phyloP scores from a whole-genome alignment of 1,140 invertebrate genomes.

The Coptotermes formosanus region DNA sequence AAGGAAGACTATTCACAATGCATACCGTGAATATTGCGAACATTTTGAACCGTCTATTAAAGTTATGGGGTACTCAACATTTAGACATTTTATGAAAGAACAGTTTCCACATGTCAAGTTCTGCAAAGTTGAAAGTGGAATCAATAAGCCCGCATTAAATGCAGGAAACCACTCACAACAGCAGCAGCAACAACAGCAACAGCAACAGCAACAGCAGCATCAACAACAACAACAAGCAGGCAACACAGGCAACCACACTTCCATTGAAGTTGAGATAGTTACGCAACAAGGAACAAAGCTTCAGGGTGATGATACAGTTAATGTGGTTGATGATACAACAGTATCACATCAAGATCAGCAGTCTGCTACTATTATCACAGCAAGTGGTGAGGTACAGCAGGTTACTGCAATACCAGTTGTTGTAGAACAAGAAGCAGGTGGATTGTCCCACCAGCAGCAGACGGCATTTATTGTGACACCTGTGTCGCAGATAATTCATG shows the following conservation, averaged over 20 bases:
- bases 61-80: slow-evolving; percentile 76
- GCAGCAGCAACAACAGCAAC: slow-evolving; percentile 51
- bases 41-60: slow-evolving; percentile 54
- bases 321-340: not conserved
- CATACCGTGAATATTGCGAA: slow-evolving; percentile 70
- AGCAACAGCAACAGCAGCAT: slow-evolving; percentile 50
- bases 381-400: slow-evolving; percentile 49
- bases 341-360: slow-evolving; percentile 20
- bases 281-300: slow-evolving; percentile 1
- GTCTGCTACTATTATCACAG: not conserved
- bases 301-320: not conserved
- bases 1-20: slow-evolving; percentile 68
- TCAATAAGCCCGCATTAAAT: slow-evolving; percentile 38
- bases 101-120: slow-evolving; percentile 77
- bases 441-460: slow-evolving; percentile 48
- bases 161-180: slow-evolving; percentile 49
- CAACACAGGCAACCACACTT: not conserved
- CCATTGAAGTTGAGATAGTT: not conserved
- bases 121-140: slow-evolving; percentile 50
- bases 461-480: slow-evolving; percentile 61
- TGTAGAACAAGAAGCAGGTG: slow-evolving; percentile 49
- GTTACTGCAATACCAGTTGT: slow-evolving; percentile 56
- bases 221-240: not conserved
- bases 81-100: slow-evolving; percentile 76
- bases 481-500: slow-evolving; percentile 57